Evolutionary conservation across 2,888 invertebrate genomes (phyloP), one percentile per base, ranked within the genome.

Genomic region (Galeruca laticollis): DNA sequence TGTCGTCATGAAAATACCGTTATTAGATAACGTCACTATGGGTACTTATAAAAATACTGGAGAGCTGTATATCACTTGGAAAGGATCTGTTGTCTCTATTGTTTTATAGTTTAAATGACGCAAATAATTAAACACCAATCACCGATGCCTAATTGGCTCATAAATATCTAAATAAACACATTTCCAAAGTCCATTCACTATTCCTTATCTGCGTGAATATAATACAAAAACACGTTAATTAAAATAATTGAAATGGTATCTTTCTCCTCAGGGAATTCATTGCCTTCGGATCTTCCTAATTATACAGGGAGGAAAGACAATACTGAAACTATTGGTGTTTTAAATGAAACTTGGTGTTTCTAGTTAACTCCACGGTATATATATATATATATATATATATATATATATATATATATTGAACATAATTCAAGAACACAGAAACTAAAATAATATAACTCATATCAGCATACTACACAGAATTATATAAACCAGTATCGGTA

Each of bases 81-180:
- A 15, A 43, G 37, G 60, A 43, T 20, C 47, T 21, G 21, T 15
- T 11, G 62, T 52, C 51, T 37, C 62, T 52, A 62, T 62, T 62
- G 62, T 62, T 62, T 52, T 21, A 62, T 61, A 15, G 26, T 31
- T 18, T 37, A 26, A 65, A 47, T 65, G 57, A 65, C 65, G 49
- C 31, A 13, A 65, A 65, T 65, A 65, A 64, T 64, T 64, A 64
- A 54, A 65, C 20, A 35, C 31, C 57, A 57, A 47, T 65, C 65
- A 49, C 31, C 49, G 57, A 35, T 59, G 20, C 20, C 68, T 77
- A 77, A 77, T 77, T 77, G 76, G 77, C 51, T 66, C 60, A 74
- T 76, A 77, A 77, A 77, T 77, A 72, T 74, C 69, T 68, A 72
- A 74, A 74, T 75, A 70, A 74, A 75, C 76, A 77, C 76, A 77